Evolutionary conservation across 2,797 vertebrate species (phyloP).

Genomic region (Sparidentex hasta): DNA sequence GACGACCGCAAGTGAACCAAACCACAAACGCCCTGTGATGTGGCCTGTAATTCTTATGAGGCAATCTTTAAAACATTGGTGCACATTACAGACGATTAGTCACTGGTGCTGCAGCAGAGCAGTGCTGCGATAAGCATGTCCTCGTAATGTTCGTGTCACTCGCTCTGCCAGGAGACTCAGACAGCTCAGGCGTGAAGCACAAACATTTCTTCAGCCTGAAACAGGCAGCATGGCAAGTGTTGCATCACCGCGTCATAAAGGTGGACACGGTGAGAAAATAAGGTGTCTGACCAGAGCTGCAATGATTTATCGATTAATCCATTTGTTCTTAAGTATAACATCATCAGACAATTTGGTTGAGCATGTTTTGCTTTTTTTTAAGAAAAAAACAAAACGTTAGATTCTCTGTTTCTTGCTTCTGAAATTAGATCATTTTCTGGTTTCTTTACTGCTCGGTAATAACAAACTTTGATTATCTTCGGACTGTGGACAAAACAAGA

Average conservation of each 20-base stretch:
- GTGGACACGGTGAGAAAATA: not conserved
- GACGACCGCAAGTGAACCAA: constrained; percentile 1
- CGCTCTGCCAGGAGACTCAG: not conserved
- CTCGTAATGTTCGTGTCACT: not conserved
- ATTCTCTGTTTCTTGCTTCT: too few species aligned
- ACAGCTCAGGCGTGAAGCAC: not conserved
- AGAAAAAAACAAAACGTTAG: too few species aligned
- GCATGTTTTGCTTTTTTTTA: too few species aligned
- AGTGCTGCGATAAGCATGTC: not conserved
- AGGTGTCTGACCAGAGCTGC: not conserved
- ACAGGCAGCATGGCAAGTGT: not conserved
- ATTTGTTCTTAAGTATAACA: too few species aligned
- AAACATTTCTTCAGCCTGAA: not conserved
- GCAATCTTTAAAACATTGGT: not conserved
- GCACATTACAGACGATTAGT: not conserved
- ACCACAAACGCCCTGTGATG: not conserved
- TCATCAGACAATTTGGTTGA: too few species aligned
- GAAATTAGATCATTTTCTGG: too few species aligned
- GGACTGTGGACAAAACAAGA: too few species aligned
- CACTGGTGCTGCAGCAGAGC: not conserved
- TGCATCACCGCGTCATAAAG: not conserved
- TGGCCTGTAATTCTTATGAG: not conserved
- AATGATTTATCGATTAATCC: too few species aligned
- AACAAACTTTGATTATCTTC: too few species aligned
- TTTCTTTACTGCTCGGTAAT: too few species aligned